These are phyloP conservation scores for Protosalanx chinensis DNA, from an alignment of 2,797 vertebrate genomes.

Conservation along the genomic window DNA sequence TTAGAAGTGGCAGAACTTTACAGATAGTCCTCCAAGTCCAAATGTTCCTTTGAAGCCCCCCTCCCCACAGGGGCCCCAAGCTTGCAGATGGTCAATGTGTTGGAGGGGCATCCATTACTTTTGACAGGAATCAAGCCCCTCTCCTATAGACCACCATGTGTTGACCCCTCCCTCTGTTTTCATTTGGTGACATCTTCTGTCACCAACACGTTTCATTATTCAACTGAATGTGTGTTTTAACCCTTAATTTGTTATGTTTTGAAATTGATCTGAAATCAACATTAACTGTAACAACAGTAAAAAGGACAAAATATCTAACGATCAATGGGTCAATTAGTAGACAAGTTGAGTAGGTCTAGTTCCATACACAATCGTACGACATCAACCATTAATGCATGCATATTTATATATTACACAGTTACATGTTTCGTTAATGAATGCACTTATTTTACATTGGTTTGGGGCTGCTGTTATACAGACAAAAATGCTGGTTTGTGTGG, in stretches of 20 bases:
- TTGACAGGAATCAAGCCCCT: constrained; percentile 61
- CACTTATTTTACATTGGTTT: no score
- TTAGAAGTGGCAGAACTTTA: constrained; percentile 29
- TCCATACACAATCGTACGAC: no score
- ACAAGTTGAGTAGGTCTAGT: no score
- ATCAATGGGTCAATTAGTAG: no score
- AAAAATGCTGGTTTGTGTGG: background rate
- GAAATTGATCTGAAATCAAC: background rate
- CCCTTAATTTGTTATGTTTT: background rate
- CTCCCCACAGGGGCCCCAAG: constrained; percentile 37
- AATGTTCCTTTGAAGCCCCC: constrained; percentile 35
- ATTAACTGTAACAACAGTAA: background rate
- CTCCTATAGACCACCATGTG: constrained; percentile 51
- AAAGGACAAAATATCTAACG: background rate
- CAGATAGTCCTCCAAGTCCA: constrained; percentile 23
- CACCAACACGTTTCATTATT: background rate
- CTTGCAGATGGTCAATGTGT: constrained; percentile 50
- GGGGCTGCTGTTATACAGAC: no score
- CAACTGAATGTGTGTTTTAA: background rate
- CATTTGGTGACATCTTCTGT: constrained; percentile 16
- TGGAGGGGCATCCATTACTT: constrained; percentile 64
- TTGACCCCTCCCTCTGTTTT: constrained; percentile 25
- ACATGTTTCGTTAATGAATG: no score
- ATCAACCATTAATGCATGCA: no score
- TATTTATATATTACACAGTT: no score